Evolutionary conservation across 2,797 vertebrate genomes (phyloP).

Genomic region (Avahi laniger): DNA sequence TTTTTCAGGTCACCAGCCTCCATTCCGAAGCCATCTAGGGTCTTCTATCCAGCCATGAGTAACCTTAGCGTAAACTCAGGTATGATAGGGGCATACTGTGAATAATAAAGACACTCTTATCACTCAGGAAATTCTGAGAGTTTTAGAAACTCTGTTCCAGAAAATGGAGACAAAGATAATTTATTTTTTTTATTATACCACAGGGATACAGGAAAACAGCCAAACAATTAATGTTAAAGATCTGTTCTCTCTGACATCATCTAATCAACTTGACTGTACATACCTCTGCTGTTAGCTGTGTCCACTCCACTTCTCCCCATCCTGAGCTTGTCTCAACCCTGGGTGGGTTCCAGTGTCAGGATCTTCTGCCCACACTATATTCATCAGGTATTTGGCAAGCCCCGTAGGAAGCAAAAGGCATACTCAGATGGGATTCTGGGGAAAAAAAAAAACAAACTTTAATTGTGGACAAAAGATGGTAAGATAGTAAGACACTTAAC

Average conservation of each 20-base stretch:
- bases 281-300: background rate
- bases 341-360: background rate
- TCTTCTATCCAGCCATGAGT: background rate
- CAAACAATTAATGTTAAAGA: background rate
- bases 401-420: background rate
- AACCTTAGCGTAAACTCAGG: background rate
- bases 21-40: background rate
- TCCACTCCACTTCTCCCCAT: background rate
- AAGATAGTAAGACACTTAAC: background rate
- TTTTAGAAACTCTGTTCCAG: background rate
- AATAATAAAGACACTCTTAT: background rate
- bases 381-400: background rate
- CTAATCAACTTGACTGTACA: background rate
- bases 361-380: background rate
- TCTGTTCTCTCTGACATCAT: background rate
- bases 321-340: background rate
- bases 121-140: background rate
- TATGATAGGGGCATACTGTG: background rate
- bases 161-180: background rate
- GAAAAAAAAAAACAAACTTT: background rate
- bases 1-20: background rate
- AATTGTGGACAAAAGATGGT: background rate
- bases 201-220: background rate
- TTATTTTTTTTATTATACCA: background rate
- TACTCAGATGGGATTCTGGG: background rate